Base-by-base conservation (phyloP, 2,113 vertebrate genomes). In the Percopsis transmontana region DNA sequence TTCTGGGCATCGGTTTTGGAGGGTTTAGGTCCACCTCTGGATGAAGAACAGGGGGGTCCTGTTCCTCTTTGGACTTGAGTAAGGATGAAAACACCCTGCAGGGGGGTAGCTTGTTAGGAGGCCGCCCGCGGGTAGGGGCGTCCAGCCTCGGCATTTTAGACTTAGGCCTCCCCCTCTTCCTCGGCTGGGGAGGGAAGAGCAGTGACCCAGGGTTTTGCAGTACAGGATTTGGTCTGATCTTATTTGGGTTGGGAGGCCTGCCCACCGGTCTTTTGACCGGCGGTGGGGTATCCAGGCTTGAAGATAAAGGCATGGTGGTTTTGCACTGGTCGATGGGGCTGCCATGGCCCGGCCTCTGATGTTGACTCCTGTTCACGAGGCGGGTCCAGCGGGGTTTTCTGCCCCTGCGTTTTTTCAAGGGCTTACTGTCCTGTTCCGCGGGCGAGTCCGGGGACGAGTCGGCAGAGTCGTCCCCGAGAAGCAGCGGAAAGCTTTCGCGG, bases 61-160 rank as follows among this genome's bases (percentile, higher is more conserved):
- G 96, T 72, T 99, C 97, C 74, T 93, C 91, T 88, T 98, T 95
- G 76, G 96, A 98, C 2, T 96, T 97, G 27, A 95, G 87, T 59
- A 95, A 85, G 2, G 95, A 97, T 2, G 96, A 97, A 56, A 94
- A 96, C 12, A 97, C 94, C 90, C 97, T 98, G 0, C 94, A 97
- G 3, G 95, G 92, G 9, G 90, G 91, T 47, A 96, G 89, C 81
- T 98, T 98, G 14, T 95, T 91, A 63, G 94, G 88, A 4, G 82
- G 91, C 79, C 87, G 94, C 87, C 91, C 87, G 18, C 92, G 94
- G 2, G 91, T 86, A 21, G 94, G 94, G 21, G 93, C 95, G 58
- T 98, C 96, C 0, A 98, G 89, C 18, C 94, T 92, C 13, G 97
- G 97, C 97, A 98, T 99, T 87, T 98, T 95, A 57, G 94, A 88